Conservation (phyloP, 2,113 vertebrate genomes). For the Phocoena sinus region DNA sequence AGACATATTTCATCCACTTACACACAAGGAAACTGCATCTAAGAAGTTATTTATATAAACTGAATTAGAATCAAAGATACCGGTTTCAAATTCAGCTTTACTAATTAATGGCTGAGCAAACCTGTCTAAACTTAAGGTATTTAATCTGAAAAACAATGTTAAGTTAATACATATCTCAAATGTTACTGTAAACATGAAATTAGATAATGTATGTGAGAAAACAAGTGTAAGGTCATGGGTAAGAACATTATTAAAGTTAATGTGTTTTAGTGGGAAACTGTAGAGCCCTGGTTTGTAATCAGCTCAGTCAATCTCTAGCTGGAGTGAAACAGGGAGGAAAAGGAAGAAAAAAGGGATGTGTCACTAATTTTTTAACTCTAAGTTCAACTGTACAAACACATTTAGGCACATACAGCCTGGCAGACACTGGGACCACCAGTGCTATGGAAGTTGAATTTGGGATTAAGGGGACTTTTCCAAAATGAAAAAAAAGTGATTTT, state of each 20-base stretch:
- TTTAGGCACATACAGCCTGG: neutral
- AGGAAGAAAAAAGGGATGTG: neutral
- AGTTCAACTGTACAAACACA: neutral
- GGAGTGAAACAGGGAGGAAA: neutral
- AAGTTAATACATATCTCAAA: neutral
- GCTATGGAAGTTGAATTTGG: neutral
- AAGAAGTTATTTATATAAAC: neutral
- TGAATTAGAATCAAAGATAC: neutral
- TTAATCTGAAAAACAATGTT: neutral
- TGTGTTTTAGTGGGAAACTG: too few species aligned
- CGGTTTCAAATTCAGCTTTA: neutral
- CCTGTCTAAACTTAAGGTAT: neutral
- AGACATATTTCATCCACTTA: neutral
- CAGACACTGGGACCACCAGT: neutral
- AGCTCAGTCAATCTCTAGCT: neutral
- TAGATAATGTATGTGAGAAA: neutral
- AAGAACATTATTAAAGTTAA: neutral
- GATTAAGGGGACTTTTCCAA: neutral
- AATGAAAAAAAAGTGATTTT: neutral
- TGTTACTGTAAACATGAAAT: neutral
- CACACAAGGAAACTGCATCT: neutral
- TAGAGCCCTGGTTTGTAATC: neutral
- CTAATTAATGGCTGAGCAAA: neutral
- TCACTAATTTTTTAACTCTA: neutral
- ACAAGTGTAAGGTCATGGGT: neutral